These are phyloP conservation scores for Darwinula stevensoni DNA, from an alignment of 2,888 invertebrate species.

Conservation along the genomic window DNA sequence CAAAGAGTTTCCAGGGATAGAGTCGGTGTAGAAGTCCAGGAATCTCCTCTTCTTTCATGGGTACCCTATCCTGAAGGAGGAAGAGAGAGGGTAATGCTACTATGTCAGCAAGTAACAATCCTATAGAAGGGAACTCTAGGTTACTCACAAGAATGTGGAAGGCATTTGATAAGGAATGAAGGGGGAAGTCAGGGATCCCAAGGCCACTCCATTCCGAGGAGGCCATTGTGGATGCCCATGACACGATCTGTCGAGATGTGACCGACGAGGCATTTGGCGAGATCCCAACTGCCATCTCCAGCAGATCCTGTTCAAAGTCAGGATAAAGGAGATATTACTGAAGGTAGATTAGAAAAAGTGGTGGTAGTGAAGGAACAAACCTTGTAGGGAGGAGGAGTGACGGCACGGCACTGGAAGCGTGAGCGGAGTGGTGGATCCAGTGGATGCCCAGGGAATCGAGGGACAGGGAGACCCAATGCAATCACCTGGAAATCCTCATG, in stretches of 20 bases:
- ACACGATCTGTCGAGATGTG: conserved; percentile 32
- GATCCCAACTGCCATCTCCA: conserved; percentile 19
- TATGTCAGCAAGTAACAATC: too few species aligned
- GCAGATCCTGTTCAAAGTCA: conserved; percentile 30
- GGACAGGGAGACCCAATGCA: conserved; percentile 67
- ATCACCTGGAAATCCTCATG: conserved; percentile 75
- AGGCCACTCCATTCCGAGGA: conserved; percentile 37
- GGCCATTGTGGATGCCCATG: conserved; percentile 45
- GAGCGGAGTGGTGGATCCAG: conserved; percentile 83
- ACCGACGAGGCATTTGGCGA: conserved; percentile 24
- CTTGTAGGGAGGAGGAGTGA: conserved; percentile 19
- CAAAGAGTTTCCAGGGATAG: conserved; percentile 1
- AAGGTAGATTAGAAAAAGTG: too few species aligned
- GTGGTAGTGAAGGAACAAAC: too few species aligned
- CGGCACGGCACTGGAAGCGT: conserved; percentile 70
- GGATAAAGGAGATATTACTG: too few species aligned
- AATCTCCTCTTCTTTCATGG: too few species aligned
- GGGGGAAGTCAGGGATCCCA: conserved; percentile 63
- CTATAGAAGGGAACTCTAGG: too few species aligned
- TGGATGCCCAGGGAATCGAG: conserved; percentile 64
- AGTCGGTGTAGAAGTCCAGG: not conserved
- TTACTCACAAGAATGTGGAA: too few species aligned
- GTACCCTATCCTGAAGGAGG: too few species aligned
- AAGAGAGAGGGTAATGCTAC: too few species aligned
- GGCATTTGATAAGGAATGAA: conserved; percentile 38